These are phyloP conservation scores for Cryptus viduatorius DNA, from an alignment of 2,888 invertebrate species.

Conservation along the genomic window DNA sequence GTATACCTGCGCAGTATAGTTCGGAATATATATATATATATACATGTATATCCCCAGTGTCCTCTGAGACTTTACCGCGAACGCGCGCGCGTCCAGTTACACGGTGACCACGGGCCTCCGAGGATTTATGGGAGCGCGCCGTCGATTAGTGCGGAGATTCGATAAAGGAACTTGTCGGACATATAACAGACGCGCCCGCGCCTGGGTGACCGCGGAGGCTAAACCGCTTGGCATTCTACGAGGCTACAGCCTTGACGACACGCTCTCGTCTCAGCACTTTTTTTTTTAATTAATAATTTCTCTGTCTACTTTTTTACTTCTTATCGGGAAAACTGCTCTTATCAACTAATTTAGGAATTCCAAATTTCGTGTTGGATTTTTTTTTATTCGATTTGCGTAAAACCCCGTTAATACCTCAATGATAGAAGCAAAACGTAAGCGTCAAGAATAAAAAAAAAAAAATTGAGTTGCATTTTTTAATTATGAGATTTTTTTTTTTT, in stretches of 20 bases:
- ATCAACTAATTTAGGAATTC: neutral
- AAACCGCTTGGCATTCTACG: slow-evolving; percentile 30
- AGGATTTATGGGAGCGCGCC: slow-evolving; percentile 65
- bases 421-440: no score
- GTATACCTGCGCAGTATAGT: neutral
- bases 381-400: no score
- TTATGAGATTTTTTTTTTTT: neutral
- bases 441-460: neutral
- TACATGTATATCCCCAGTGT: slow-evolving; percentile 1
- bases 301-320: neutral
- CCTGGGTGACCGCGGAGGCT: slow-evolving; percentile 13
- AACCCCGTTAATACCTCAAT: no score
- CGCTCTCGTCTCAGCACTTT: slow-evolving; percentile 12
- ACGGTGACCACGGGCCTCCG: slow-evolving; percentile 40
- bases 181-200: slow-evolving; percentile 6
- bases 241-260: slow-evolving; percentile 42
- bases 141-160: slow-evolving; percentile 65
- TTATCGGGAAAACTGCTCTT: slow-evolving; percentile 32
- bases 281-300: neutral
- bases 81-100: slow-evolving; percentile 45
- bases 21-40: neutral
- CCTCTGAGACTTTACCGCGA: slow-evolving; percentile 31
- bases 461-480: neutral
- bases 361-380: no score
- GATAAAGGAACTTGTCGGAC: slow-evolving; percentile 64